Percentiles rank a stretch among this genome's conserved stretches.
These are phyloP conservation scores for Nestor notabilis DNA, from an alignment of 2,113 vertebrate species.

Conservation along the genomic window DNA sequence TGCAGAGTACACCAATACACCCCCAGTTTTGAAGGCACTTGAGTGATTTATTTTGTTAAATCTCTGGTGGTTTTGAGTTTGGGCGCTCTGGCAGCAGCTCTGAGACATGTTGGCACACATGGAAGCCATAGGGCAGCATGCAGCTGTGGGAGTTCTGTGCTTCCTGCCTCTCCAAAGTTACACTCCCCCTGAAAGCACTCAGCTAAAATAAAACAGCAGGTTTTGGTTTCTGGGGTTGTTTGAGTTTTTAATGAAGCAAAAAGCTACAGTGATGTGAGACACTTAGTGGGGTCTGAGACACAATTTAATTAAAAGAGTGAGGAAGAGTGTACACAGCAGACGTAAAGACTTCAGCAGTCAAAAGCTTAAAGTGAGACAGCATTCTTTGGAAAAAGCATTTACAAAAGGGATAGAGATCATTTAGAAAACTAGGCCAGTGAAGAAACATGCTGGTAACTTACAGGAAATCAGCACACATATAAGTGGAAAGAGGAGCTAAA, in stretches of 20 bases:
- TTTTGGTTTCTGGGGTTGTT: fast-evolving
- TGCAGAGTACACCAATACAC: fast-evolving
- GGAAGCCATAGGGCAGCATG: not conserved
- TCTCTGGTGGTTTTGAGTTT: fast-evolving
- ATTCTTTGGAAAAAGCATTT: not conserved
- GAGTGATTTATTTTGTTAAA: not conserved
- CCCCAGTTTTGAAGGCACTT: not conserved
- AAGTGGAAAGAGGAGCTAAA: not conserved
- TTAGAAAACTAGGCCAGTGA: not conserved
- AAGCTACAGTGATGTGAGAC: not conserved
- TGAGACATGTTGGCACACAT: fast-evolving
- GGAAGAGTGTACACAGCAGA: fast-evolving
- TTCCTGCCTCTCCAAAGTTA: not conserved
- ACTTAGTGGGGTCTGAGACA: not conserved
- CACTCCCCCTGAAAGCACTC: not conserved
- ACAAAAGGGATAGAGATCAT: not conserved
- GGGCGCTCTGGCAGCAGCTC: fast-evolving
- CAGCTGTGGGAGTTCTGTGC: fast-evolving
- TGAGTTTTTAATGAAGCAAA: not conserved
- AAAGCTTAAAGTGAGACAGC: not conserved
- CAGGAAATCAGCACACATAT: fast-evolving
- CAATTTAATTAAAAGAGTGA: not conserved
- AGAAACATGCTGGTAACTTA: not conserved
- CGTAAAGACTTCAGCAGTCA: not conserved
- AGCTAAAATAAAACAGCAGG: not conserved